phyloP scores from a whole-genome alignment of 2,888 invertebrate species.

The Erebia ligea region DNA sequence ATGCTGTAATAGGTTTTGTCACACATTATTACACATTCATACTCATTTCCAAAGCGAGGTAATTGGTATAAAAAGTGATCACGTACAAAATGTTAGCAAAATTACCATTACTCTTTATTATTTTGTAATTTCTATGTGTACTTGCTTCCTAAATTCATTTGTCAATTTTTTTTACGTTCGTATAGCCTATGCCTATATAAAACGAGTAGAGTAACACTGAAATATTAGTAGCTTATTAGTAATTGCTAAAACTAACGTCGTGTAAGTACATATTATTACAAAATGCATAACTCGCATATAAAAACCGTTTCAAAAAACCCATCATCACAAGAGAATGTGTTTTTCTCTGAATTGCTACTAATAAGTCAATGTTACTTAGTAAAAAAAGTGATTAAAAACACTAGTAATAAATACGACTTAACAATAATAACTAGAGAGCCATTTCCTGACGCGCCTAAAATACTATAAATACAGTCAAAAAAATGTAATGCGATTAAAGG shows the following conservation, averaged over 20 bases:
- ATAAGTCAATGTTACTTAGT: slow-evolving; percentile 16
- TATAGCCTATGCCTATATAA: slow-evolving; percentile 26
- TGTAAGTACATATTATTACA: slow-evolving; percentile 15
- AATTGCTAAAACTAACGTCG: slow-evolving; percentile 2
- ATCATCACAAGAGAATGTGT: neutral
- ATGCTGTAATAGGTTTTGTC: slow-evolving; percentile 26
- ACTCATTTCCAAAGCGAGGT: slow-evolving; percentile 42
- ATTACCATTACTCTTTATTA: slow-evolving; percentile 32
- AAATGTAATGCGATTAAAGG: slow-evolving; percentile 37
- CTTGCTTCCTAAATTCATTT: slow-evolving; percentile 25
- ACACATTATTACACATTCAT: slow-evolving; percentile 31
- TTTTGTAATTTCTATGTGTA: slow-evolving; percentile 28
- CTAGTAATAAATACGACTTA: slow-evolving; percentile 65
- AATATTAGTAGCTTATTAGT: slow-evolving; percentile 7
- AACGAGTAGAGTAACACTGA: slow-evolving; percentile 16
- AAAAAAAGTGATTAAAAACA: slow-evolving; percentile 18
- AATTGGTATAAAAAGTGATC: slow-evolving; percentile 41
- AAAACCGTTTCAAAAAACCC: neutral
- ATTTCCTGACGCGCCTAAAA: slow-evolving; percentile 43
- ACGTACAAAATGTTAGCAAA: slow-evolving; percentile 43
- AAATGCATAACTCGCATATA: neutral
- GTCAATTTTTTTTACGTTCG: slow-evolving; percentile 18
- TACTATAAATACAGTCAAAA: slow-evolving; percentile 47
- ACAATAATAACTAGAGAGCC: slow-evolving; percentile 63
- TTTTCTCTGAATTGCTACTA: slow-evolving; percentile 3